Evolutionary conservation across 2,888 invertebrate genomes (phyloP).

Genomic region (Sphaerophoria rueppellii): DNA sequence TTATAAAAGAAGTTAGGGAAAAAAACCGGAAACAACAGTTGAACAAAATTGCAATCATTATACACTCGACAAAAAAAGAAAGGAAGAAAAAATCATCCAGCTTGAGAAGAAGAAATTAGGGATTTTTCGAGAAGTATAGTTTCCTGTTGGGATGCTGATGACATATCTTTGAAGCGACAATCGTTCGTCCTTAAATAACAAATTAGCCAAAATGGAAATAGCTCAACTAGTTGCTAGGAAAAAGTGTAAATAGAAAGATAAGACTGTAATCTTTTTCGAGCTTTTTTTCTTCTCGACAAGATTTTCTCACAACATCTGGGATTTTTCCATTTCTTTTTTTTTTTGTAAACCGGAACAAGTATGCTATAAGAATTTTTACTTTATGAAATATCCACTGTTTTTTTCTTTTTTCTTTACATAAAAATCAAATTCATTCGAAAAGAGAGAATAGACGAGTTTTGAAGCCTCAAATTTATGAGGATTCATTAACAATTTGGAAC

Average conservation of each 20-base stretch:
- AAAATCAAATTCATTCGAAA: no score
- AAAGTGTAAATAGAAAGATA: background rate
- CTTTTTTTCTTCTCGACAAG: background rate
- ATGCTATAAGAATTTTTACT: background rate
- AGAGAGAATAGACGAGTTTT: no score
- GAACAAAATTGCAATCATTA: constrained; percentile 68
- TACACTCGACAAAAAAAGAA: constrained; percentile 55
- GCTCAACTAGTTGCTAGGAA: background rate
- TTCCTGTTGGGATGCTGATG: constrained; percentile 4
- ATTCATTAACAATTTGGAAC: no score
- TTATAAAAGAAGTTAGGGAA: background rate
- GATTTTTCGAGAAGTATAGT: constrained; percentile 21
- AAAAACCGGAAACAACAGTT: constrained; percentile 58
- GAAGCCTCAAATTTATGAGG: no score
- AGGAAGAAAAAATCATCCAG: background rate
- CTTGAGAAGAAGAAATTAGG: constrained; percentile 36
- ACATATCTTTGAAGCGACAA: background rate
- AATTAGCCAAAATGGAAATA: constrained; percentile 22
- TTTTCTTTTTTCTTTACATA: background rate
- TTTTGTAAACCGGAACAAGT: background rate
- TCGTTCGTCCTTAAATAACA: constrained; percentile 18
- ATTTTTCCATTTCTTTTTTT: background rate
- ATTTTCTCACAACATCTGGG: constrained; percentile 20
- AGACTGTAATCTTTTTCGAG: background rate
- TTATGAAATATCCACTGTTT: background rate